Base-by-base conservation (phyloP, 2,113 vertebrate genomes). In the Apteryx mantelli region DNA sequence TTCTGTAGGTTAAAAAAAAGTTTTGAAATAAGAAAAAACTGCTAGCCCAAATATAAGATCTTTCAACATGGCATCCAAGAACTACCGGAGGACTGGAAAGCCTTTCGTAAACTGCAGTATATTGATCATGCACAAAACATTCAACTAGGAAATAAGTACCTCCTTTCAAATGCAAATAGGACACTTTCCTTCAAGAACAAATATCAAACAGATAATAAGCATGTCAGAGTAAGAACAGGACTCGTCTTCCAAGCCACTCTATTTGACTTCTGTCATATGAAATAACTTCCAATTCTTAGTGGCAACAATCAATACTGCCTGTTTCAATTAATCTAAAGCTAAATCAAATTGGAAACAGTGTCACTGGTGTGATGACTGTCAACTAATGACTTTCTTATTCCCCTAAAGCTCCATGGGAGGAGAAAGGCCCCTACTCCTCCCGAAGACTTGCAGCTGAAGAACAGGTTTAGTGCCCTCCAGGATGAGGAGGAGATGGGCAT, bases 291-390 rank as follows among this genome's bases (percentile, higher is more conserved):
- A 66, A 5, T 55, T 86, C 60, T 66, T 38, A 80, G 44, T 20
- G 16, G 40, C 24, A 87, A 61, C 55, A 91, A 82, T 87, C 63
- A 87, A 70, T 76, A 66, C 4, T 36, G 70, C 40, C 66, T 11
- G 13, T 77, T 95, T 89, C 81, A 91, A 93, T 92, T 94, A 95
- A 63, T 70, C 17, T 66, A 56, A 77, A 65, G n/a, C 16, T 77
- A 89, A 93, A 93, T 70, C 78, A 89, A 87, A 82, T 48, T 82
- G 74, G 48, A 88, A 96, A 69, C 26, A 64, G 42, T 61, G 36
- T 21, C 28, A 82, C 48, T 77, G 34, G 6, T 81, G 52, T 25
- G 34, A 71, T 44, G 38, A 92, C 40, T 63, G 84, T 86, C 69
- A 91, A 25, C 32, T 58, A 52, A 69, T 22, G 20, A 36, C 56